These are phyloP conservation scores for Anoura caudifer DNA, from an alignment of 2,113 vertebrate species.

Conservation along the genomic window DNA sequence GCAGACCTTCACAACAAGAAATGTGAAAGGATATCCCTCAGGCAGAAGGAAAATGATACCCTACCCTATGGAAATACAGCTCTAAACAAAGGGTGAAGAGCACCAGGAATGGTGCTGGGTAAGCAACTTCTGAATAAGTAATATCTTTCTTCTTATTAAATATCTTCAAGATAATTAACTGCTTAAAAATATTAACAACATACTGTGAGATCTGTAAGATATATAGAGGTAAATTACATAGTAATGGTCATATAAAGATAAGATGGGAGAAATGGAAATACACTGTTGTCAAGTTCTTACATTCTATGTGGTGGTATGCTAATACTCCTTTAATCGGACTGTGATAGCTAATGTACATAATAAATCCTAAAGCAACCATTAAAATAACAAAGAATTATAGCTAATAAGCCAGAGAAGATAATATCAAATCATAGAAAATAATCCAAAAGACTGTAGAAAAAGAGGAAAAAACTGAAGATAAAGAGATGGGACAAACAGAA, in stretches of 20 bases:
- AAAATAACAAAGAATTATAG: background rate
- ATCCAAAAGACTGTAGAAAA: background rate
- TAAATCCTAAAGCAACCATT: background rate
- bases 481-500: background rate
- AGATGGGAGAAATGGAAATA: background rate
- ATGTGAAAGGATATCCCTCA: background rate
- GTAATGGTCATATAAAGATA: background rate
- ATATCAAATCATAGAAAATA: background rate
- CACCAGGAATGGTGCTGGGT: background rate
- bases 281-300: background rate
- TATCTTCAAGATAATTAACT: background rate
- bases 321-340: background rate
- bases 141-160: background rate
- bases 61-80: background rate
- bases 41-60: background rate
- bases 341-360: background rate
- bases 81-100: background rate
- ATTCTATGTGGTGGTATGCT: background rate
- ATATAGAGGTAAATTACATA: background rate
- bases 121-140: background rate
- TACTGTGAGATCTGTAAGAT: background rate
- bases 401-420: background rate
- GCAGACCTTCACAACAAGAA: background rate
- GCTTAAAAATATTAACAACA: background rate
- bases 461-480: background rate